Evolutionary conservation across 2,888 invertebrate species (phyloP), one percentile per base, ranked within the genome.

Genomic region (Drosophila histrio): DNA sequence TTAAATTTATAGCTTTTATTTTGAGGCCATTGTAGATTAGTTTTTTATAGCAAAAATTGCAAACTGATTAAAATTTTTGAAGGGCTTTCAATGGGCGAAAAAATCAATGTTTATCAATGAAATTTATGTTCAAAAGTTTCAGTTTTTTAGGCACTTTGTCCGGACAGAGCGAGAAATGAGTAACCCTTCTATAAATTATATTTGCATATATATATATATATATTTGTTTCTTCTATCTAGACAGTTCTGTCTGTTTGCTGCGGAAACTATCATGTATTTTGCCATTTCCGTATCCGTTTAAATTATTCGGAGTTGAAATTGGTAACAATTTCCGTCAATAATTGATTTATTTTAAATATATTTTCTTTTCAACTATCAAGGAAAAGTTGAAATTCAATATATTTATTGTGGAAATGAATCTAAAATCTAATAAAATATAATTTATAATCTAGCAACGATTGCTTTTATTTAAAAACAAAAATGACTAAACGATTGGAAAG

Each of bases 1-100:
- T 17, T 4, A 38, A 77, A 87, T 86, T 88, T 83, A 88, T 83
- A 54, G 80, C 66, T 72, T 76, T 72, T 83, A 72, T 79, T 69
- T 81, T 79, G 52, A 28, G 67, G 47, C 72, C 52, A 70, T 64
- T 60, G 61, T 60, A 66, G 84, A 83, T 87, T 79, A 87, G 84
- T 88, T 88, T 87, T 72, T 73, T 73, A 77, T 67, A 26, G 61
- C 52, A 26, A 59, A 65, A 70, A 67, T 79, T 67, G 61, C 50
- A 86, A 83, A 86, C 87, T 79, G 83, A 88, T 88, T 83, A 83
- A 82, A 81, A 69, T 39, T 26, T 38, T 38, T 24, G 17, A 36
- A 26, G 24, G 36, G 17, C 36, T 50, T 50, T 26, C 13, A 38
- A 19, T 19, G 19, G 19, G 2, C 21, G 9, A 30, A 69, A 67